phyloP scores from a whole-genome alignment of 2,797 vertebrate species.

The Aldrovandia affinis region DNA sequence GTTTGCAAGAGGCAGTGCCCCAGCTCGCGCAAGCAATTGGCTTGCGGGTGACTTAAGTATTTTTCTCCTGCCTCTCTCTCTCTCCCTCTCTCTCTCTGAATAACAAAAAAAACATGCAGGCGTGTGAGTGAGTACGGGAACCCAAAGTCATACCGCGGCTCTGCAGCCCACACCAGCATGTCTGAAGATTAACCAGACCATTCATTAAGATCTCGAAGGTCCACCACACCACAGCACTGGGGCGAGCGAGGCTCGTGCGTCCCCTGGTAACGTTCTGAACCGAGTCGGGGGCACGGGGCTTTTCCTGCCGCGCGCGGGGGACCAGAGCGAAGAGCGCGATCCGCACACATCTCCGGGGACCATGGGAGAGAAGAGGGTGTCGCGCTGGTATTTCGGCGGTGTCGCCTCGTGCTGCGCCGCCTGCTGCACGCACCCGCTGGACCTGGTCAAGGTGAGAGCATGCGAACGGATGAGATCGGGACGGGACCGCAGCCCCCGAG shows the following conservation, averaged over 20 bases:
- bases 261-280: conserved; percentile 27
- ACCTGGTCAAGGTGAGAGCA: conserved; percentile 87
- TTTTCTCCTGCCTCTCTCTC: conserved; percentile 31
- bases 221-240: neutral
- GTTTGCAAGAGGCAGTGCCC: conserved; percentile 62
- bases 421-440: conserved; percentile 95
- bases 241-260: conserved; percentile 10
- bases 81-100: conserved; percentile 18
- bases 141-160: conserved; percentile 48
- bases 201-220: conserved; percentile 3
- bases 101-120: conserved; percentile 31
- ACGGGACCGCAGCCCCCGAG: neutral
- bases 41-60: conserved; percentile 41
- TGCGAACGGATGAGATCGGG: neutral
- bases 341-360: neutral
- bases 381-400: conserved; percentile 96
- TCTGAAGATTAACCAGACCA: conserved; percentile 63
- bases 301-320: neutral
- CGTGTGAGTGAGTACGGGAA: conserved; percentile 44
- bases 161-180: conserved; percentile 52
- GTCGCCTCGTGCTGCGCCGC: conserved; percentile 92
- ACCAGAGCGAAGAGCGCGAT: neutral
- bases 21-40: conserved; percentile 60
- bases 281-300: neutral
- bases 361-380: conserved; percentile 85